Conservation (phyloP, 2,797 vertebrate species). For the Fundulus diaphanus region DNA sequence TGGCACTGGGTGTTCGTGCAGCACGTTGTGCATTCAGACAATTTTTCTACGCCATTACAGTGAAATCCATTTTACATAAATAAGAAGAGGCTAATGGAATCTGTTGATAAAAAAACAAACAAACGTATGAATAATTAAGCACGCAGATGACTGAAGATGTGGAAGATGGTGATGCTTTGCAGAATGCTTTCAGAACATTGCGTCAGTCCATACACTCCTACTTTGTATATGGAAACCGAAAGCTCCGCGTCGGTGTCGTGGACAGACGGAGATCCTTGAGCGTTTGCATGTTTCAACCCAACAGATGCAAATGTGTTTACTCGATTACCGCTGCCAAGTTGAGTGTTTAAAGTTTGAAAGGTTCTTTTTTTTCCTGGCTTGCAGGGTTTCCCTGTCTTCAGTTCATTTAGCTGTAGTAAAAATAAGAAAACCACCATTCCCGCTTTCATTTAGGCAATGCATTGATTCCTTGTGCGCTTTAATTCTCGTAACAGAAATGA, state of each 20-base stretch:
- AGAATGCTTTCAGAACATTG: not conserved
- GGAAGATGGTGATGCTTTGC: not conserved
- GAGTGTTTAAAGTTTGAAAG: constrained; percentile 4
- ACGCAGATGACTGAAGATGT: not conserved
- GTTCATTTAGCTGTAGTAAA: constrained; percentile 16
- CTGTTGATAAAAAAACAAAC: too few species aligned
- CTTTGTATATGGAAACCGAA: not conserved
- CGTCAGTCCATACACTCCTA: not conserved
- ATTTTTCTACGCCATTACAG: not conserved
- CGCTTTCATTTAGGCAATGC: not conserved
- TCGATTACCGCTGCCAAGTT: constrained; percentile 7
- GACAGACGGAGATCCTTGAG: not conserved
- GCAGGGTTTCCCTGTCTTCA: not conserved
- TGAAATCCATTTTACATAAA: not conserved
- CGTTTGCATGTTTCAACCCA: constrained; percentile 1
- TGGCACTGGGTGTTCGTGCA: not conserved
- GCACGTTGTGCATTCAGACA: not conserved
- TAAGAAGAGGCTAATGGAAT: not conserved
- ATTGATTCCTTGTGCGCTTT: constrained; percentile 5
- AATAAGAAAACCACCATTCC: constrained; percentile 15
- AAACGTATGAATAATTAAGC: not conserved
- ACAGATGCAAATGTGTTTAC: constrained; percentile 8
- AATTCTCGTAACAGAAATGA: constrained; percentile 4
- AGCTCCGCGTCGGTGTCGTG: not conserved
- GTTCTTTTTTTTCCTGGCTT: constrained; percentile 1